Evolutionary conservation across 2,113 vertebrate species (phyloP), one percentile per base, ranked within the genome.

Genomic region (Triplophysa tibetana): DNA sequence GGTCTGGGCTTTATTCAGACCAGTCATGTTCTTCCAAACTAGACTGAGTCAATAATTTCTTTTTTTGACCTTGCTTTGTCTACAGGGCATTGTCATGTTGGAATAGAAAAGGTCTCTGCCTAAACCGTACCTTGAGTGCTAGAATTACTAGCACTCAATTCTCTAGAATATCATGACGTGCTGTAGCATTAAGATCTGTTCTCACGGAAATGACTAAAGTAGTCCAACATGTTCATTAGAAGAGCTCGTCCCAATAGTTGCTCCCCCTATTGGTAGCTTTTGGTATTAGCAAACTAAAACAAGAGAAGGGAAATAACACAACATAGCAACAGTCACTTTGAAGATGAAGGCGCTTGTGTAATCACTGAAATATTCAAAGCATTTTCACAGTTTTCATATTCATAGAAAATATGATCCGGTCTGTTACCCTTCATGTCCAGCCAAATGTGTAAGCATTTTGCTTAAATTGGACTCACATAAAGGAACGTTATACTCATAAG

Each of bases 381-480:
- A 63, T 62, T 63, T 43, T 63, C 52, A 24, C 29, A 60, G 48
- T 54, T 75, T 75, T 75, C 16, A 62, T 75, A 63, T 75, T 75
- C 58, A 75, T 75, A 48, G 58, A 75, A 75, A 48, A 63, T 63
- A 75, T 29, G 41, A 75, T 75, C 23, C 26, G 58, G 21, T 75
- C 58, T 75, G 60, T 43, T 75, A 63, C 54, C 66, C 41, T 19
- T 61, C 48, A 21, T 62, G 17, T 54, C 74, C 63, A 88, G 88
- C 85, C 82, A 79, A 87, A 87, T 86, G 85, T 87, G 88, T 89
- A 87, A 83, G 90, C 91, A 77, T 82, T 87, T 89, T 85, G 81
- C 78, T 86, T 86, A 84, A 56, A 62, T 8, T 56, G 63, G 21
- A 75, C 41, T 52, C 48, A 2, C 68, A 63, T 61, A 43, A 77